Evolutionary conservation across 2,797 vertebrate species (phyloP).

Genomic region (Nyctalus aviator): DNA sequence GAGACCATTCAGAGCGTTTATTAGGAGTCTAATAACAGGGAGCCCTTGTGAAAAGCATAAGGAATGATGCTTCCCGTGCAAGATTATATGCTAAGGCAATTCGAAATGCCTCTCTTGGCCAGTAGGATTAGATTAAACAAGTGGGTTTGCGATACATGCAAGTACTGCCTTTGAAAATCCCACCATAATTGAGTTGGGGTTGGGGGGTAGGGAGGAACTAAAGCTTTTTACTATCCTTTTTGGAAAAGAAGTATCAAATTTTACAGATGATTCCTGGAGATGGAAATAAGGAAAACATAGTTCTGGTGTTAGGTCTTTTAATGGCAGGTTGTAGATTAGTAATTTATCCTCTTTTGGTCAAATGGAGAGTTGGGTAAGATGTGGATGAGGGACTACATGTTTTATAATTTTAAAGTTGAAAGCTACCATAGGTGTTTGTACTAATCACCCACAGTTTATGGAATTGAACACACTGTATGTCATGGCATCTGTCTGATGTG

Average conservation of each 20-base stretch:
- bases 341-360: background rate
- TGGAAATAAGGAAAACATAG: conserved; percentile 20
- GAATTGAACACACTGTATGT: background rate
- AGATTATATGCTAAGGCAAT: background rate
- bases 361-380: background rate
- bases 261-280: background rate
- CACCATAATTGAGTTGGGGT: background rate
- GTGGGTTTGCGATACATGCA: background rate
- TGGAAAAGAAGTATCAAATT: conserved; percentile 13
- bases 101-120: background rate
- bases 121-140: background rate
- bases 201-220: background rate
- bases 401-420: conserved; percentile 51
- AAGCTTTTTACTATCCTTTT: background rate
- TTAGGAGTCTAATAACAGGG: background rate
- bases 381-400: background rate
- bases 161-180: background rate
- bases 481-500: background rate
- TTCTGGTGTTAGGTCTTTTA: conserved; percentile 11
- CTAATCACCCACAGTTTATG: background rate
- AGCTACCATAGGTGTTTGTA: background rate
- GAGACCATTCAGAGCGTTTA: background rate
- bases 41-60: conserved; percentile 17
- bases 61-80: background rate
- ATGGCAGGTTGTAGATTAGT: background rate